Conservation (phyloP, 2,113 vertebrate genomes). For the Talpa occidentalis region DNA sequence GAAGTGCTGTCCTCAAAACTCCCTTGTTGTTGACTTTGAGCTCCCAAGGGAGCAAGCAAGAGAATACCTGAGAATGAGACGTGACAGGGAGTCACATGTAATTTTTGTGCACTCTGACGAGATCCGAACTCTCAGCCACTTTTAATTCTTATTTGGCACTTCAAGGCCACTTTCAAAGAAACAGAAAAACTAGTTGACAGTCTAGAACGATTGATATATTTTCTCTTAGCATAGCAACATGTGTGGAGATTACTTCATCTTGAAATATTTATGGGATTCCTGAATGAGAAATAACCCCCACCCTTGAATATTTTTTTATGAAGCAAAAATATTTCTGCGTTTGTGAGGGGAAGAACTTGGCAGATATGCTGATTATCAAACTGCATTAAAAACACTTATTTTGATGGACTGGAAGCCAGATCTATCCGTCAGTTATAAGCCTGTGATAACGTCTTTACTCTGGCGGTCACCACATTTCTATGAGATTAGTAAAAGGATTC, state of each 20-base stretch:
- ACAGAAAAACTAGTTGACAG: not conserved
- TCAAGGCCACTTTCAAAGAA: not conserved
- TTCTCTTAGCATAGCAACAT: slow-evolving; percentile 41
- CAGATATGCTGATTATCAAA: slow-evolving; percentile 52
- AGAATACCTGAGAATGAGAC: not conserved
- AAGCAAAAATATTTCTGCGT: slow-evolving; percentile 70
- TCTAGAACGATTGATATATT: slow-evolving; percentile 24
- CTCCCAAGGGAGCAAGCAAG: not conserved
- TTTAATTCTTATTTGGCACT: slow-evolving; percentile 23
- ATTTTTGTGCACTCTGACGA: not conserved
- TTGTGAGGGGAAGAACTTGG: slow-evolving; percentile 57
- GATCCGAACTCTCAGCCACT: not conserved
- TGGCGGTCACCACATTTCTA: not conserved
- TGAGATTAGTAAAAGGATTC: not conserved
- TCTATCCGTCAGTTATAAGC: slow-evolving; percentile 44
- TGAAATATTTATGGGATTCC: slow-evolving; percentile 57
- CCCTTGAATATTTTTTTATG: slow-evolving; percentile 42
- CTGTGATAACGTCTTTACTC: not conserved
- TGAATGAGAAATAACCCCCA: slow-evolving; percentile 62
- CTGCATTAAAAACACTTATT: slow-evolving; percentile 58
- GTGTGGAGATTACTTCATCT: slow-evolving; percentile 64
- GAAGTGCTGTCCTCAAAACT: not conserved
- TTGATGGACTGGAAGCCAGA: slow-evolving; percentile 60
- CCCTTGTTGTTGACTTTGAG: not conserved
- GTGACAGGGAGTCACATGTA: not conserved